Evolutionary conservation across 1,140 invertebrate species (phyloP), one percentile per base, ranked within the genome.

Genomic region (Dreissena polymorpha): DNA sequence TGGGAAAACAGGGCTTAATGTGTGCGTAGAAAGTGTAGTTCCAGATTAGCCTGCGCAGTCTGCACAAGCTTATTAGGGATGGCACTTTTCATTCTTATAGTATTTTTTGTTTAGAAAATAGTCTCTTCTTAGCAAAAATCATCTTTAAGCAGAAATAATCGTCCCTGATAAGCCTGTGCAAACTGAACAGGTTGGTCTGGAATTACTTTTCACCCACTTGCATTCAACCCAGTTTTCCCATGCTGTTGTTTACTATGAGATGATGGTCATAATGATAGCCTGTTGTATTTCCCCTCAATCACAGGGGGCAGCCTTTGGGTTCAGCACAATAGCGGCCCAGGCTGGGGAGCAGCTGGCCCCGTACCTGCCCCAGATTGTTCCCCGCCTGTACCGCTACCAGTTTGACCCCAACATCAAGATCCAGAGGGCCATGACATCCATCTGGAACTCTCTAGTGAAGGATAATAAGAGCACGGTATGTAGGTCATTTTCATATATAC

Each of bases 371-470:
- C 95, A 95, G 86, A 97, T 99, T 79, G 95, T 98, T 74, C 97
- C 98, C 3, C 96, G 96, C 63, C 94, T 99, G 0, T 99, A 97
- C 91, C 95, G 97, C 27, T 94, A 94, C 86, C 94, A 94, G 87
- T 98, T 97, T 93, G 97, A 99, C 93, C 97, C 98, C 12, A 97
- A 96, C 77, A 96, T 96, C 13, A 96, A 96, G 88, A 96, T 98
- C 84, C 97, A 98, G 91, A 95, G 96, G 89, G 97, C 97, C 13
- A 98, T 99, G 97, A 94, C 95, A 55, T 95, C 95, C 84, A 98
- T 99, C 89, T 99, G 97, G 97, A 95, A 96, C 85, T 95, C 96
- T 14, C 94, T 99, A 69, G 97, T 98, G 27, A 95, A 95, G 60
- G 97, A 98, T 87, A 96, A 96, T n/a, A 95, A 95, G 82, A 97